Evolutionary conservation across 2,113 vertebrate genomes (phyloP).

Genomic region (Malurus alboscapulatus): DNA sequence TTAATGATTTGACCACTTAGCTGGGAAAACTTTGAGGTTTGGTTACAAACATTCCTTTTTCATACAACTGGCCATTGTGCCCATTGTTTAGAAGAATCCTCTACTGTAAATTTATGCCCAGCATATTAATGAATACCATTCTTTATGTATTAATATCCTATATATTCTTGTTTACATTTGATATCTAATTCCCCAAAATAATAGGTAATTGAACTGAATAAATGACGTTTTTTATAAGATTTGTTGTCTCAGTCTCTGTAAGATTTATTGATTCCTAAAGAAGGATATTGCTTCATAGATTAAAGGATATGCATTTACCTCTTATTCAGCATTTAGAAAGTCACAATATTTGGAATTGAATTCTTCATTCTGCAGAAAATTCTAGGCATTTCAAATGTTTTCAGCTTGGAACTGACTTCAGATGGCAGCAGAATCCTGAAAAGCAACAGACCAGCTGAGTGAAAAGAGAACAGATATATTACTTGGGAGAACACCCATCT

Average conservation of each 20-base stretch:
- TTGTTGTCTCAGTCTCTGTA: background rate
- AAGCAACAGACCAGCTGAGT: background rate
- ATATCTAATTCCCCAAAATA: background rate
- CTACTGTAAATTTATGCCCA: background rate
- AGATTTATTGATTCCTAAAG: background rate
- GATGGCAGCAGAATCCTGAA: background rate
- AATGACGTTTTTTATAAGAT: constrained; percentile 13
- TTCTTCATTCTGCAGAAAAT: background rate
- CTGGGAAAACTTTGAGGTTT: background rate
- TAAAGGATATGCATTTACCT: background rate
- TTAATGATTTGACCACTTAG: background rate
- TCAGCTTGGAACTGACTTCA: background rate
- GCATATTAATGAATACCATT: constrained; percentile 4
- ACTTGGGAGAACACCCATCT: background rate
- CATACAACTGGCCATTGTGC: background rate
- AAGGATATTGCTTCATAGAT: background rate
- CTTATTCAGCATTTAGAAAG: background rate
- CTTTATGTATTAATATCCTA: constrained; percentile 17
- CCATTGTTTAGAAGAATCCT: background rate
- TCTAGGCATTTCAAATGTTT: background rate
- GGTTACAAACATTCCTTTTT: background rate
- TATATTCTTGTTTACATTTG: constrained; percentile 29
- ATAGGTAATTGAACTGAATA: constrained; percentile 40
- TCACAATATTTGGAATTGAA: background rate
- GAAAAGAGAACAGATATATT: background rate